These are phyloP conservation scores for Amia ocellicauda DNA, from an alignment of 2,113 vertebrate species.

Conservation along the genomic window DNA sequence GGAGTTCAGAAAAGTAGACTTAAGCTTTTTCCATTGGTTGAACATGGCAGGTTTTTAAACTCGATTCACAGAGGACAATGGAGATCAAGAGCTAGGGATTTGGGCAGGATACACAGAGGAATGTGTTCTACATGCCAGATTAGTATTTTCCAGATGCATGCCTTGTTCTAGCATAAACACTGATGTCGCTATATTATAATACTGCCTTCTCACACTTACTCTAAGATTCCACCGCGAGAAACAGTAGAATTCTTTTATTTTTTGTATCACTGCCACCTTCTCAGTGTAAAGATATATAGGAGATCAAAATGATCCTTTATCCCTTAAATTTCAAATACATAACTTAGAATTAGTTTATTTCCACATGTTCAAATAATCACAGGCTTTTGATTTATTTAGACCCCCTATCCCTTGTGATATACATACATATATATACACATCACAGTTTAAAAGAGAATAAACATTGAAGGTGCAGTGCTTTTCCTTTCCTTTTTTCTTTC, in stretches of 20 bases:
- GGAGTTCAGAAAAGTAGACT: neutral
- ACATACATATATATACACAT: no score
- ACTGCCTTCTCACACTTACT: neutral
- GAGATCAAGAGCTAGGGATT: neutral
- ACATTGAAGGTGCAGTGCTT: neutral
- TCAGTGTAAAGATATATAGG: no score
- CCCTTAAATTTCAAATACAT: no score
- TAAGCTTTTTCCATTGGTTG: neutral
- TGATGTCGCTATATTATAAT: neutral
- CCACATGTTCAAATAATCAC: no score
- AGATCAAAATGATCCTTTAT: no score
- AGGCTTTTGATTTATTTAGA: no score
- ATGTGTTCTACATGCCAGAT: conserved; percentile 37
- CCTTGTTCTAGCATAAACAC: neutral
- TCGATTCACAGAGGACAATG: conserved; percentile 39
- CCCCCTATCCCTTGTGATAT: no score
- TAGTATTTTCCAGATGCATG: conserved; percentile 21
- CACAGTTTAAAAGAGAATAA: no score
- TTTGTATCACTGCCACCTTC: no score
- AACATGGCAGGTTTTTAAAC: conserved; percentile 40
- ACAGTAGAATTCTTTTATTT: no score
- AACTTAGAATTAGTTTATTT: no score
- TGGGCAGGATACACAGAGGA: conserved; percentile 29
- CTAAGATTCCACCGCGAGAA: neutral
- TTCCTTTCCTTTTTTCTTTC: neutral